A percentile compares a stretch with the other conserved stretches of the same genome.
Evolutionary conservation across 1,140 invertebrate species (phyloP).

Genomic region (Panagrolaimus sp.): DNA sequence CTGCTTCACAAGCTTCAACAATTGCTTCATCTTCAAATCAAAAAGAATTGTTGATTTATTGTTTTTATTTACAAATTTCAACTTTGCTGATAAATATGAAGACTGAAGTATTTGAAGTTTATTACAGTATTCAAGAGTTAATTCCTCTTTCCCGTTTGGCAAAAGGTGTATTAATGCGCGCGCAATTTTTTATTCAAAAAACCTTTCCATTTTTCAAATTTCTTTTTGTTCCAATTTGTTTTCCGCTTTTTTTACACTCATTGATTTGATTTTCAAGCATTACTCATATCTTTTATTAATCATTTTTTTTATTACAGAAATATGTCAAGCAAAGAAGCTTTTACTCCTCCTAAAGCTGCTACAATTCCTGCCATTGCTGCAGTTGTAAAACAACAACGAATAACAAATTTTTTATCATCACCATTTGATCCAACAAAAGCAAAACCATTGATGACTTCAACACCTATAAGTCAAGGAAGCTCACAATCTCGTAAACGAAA

Average conservation of each 20-base stretch:
- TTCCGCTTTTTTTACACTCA: not conserved
- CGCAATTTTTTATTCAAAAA: slow-evolving; percentile 10
- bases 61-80: too few relatives aligned
- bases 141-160: too few relatives aligned
- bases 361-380: too few relatives aligned
- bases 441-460: not conserved
- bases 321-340: not conserved
- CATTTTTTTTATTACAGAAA: not conserved
- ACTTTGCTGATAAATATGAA: too few relatives aligned
- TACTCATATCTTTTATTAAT: not conserved
- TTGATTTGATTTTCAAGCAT: not conserved
- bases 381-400: not conserved
- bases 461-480: not conserved
- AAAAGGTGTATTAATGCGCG: not conserved
- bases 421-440: not conserved
- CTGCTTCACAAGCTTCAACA: slow-evolving; percentile 4
- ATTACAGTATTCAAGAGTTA: too few relatives aligned
- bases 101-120: too few relatives aligned
- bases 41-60: too few relatives aligned
- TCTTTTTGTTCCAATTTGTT: not conserved
- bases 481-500: not conserved
- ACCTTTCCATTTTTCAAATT: not conserved
- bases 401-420: not conserved
- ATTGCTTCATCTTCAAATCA: not conserved
- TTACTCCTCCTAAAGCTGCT: too few relatives aligned